Percentiles rank a stretch among this genome's conserved stretches.
These are phyloP conservation scores for Neodontobutis hainanensis DNA, from an alignment of 2,113 vertebrate genomes.

Conservation along the genomic window DNA sequence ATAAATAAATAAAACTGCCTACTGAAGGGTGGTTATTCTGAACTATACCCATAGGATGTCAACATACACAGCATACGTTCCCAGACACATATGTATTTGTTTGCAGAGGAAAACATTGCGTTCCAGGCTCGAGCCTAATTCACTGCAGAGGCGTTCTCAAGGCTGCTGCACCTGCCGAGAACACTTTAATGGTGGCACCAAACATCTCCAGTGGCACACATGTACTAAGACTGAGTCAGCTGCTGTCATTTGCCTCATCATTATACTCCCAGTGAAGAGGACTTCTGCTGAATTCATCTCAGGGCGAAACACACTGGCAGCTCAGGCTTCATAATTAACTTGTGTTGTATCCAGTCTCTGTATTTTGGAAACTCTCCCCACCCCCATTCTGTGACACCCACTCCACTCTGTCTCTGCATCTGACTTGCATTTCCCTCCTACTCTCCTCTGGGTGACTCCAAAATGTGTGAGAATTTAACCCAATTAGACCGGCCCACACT, in stretches of 20 bases:
- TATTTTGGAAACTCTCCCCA: constrained; percentile 11
- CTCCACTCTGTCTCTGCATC: constrained; percentile 40
- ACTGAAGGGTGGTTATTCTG: neutral
- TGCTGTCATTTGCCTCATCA: constrained; percentile 31
- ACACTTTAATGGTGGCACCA: constrained; percentile 40
- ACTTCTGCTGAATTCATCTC: constrained; percentile 32
- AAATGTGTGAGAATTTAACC: constrained; percentile 23
- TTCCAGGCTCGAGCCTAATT: constrained; percentile 19
- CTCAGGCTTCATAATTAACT: constrained; percentile 40
- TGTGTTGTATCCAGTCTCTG: constrained; percentile 20
- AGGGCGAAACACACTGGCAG: constrained; percentile 26
- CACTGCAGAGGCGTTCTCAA: constrained; percentile 45
- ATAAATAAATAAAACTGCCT: too few relatives aligned
- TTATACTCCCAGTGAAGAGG: constrained; percentile 36
- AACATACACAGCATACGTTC: too few relatives aligned
- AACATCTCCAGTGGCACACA: constrained; percentile 20
- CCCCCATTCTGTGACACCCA: neutral
- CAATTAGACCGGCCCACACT: constrained; percentile 29
- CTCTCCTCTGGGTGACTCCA: constrained; percentile 12
- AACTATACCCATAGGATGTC: neutral
- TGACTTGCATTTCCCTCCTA: constrained; percentile 18
- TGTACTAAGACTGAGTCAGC: constrained; percentile 39
- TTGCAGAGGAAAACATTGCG: constrained; percentile 6
- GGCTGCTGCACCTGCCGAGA: constrained; percentile 49
- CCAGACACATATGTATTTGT: too few relatives aligned